Evolutionary conservation across 2,888 invertebrate species (phyloP), one percentile per base, ranked within the genome.

Genomic region (Eupithecia exiguata): DNA sequence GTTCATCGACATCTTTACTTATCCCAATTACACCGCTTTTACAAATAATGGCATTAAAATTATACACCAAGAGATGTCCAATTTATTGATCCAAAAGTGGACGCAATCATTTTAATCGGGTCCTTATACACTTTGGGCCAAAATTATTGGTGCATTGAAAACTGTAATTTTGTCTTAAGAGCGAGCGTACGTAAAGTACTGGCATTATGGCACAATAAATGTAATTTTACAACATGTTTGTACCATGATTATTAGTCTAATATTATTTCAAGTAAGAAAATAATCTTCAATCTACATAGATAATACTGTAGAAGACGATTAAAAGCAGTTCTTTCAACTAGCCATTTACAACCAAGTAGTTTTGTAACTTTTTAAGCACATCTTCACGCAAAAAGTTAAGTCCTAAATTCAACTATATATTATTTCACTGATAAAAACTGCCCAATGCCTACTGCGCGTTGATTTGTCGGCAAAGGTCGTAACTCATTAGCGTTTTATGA

Each of bases 21-120:
- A 82, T 80, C 84, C 82, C 86, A 87, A 89, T 88, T 88, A 89
- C 86, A 88, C 82, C 79, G 83, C 87, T 88, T 87, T 88, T 89
- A 91, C 87, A 88, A 92, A 92, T 92, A 92, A 90, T 89, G 87
- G 84, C 85, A 86, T 80, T 83, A 88, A 91, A 89, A 90, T 88
- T 89, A 89, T 82, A 87, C 81, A 86, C 84, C 75, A 86, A 89
- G 91, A 90, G 90, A 88, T 90, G 92, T 89, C 90, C 92, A 92
- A 92, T 92, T 76, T 90, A 92, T 87, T 81, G 84, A 70, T 38
- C 77, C 85, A 78, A 90, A 91, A 93, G 89, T 92, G 92, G 89
- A 84, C 83, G 86, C 91, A 92, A 93, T 91, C 84, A 89, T 84
- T 88, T 88, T 88, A 90, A 91, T 89, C 79, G 84, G 83, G 88